phyloP scores from a whole-genome alignment of 2,888 invertebrate genomes.

The Aphidoletes aphidimyza region DNA sequence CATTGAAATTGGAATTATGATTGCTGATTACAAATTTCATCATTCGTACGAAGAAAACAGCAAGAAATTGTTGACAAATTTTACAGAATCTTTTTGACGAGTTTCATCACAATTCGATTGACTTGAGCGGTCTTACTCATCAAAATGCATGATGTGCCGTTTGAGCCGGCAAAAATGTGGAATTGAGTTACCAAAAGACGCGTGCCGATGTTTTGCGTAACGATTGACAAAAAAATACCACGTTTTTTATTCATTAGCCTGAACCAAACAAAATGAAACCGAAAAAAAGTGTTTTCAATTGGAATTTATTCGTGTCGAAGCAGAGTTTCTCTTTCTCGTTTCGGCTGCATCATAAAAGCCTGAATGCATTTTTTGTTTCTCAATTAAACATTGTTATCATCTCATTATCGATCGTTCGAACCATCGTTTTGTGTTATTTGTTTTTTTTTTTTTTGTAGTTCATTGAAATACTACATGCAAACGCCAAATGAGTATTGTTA shows the following conservation, averaged over 20 bases:
- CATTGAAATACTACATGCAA: no score
- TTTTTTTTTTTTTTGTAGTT: no score
- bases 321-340: not conserved
- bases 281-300: not conserved
- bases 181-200: conserved; percentile 46
- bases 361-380: conserved; percentile 19
- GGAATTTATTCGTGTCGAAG: conserved; percentile 6
- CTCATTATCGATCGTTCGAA: not conserved
- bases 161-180: not conserved
- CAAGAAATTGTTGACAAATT: not conserved
- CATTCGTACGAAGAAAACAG: not conserved
- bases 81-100: not conserved
- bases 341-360: not conserved
- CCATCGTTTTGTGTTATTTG: no score
- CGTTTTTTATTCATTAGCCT: no score
- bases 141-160: not conserved
- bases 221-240: no score
- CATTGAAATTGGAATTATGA: no score
- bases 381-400: conserved; percentile 39
- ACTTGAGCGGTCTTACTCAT: not conserved
- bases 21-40: no score
- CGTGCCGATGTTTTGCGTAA: conserved; percentile 35
- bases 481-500: no score
- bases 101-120: not conserved
- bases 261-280: no score